Conservation (phyloP, 2,888 invertebrate species). For the Sphaeridia pumilis region DNA sequence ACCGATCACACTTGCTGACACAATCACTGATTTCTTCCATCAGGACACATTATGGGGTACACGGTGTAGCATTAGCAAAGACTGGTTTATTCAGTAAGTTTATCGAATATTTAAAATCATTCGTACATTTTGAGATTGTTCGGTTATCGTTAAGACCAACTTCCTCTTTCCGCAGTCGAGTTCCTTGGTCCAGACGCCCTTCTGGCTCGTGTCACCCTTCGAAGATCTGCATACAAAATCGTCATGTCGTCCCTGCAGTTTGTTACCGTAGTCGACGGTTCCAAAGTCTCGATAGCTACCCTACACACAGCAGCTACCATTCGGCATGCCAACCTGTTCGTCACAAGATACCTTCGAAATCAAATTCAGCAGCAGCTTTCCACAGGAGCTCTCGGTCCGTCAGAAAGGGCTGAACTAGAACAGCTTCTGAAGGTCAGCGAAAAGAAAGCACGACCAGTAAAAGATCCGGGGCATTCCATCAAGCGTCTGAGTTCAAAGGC, state of each 20-base stretch:
- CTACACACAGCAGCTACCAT: slow-evolving; percentile 13
- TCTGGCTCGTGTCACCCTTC: slow-evolving; percentile 13
- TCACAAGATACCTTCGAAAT: slow-evolving; percentile 8
- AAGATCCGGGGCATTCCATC: too few species aligned
- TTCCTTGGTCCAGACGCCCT: slow-evolving; percentile 13
- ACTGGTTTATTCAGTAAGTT: slow-evolving; percentile 7
- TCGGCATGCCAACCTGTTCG: slow-evolving; percentile 12
- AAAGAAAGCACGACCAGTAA: too few species aligned
- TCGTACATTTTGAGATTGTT: not conserved
- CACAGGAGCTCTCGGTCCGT: not conserved
- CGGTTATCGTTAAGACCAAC: not conserved
- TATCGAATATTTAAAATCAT: not conserved
- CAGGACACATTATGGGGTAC: slow-evolving; percentile 9
- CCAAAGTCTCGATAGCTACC: not conserved
- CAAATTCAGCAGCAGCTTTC: slow-evolving; percentile 7
- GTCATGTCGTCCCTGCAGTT: slow-evolving; percentile 10
- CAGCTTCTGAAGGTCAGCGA: not conserved
- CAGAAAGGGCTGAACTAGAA: slow-evolving; percentile 1
- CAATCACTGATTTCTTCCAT: slow-evolving; percentile 8
- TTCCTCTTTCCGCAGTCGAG: slow-evolving; percentile 8
- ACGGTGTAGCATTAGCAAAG: slow-evolving; percentile 8
- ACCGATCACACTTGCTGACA: slow-evolving; percentile 1
- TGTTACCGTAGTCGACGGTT: slow-evolving; percentile 7
- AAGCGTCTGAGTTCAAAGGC: too few species aligned
- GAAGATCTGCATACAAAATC: slow-evolving; percentile 16